Base-by-base conservation (phyloP, 1,140 invertebrate genomes). In the Anoplolepis gracilipes region DNA sequence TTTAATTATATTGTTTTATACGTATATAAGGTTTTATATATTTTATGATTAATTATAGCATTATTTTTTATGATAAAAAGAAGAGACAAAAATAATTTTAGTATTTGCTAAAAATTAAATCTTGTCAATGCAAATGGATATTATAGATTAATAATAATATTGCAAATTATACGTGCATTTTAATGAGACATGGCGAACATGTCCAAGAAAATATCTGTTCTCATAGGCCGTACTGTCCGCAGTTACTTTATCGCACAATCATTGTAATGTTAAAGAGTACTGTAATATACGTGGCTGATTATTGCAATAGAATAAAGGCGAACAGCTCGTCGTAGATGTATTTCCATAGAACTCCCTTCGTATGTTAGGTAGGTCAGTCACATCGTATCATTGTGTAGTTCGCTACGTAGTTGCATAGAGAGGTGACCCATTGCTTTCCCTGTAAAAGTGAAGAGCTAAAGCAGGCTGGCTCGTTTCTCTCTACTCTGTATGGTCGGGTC, bases 391-490 rank as follows among this genome's bases (percentile, higher is more conserved):
- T 19, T 59, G 76, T 65, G 30, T 84, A 79, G 78, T 89, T 87
- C 72, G 84, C 67, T 65, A 79, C 84, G 85, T 87, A 78, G 79
- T 82, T 79, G 64, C 77, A 55, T 76, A 85, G 84, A 61, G 85
- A 61, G 22, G 67, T 88, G 91, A 90, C 85, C 88, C 86, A 85
- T 90, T 91, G 90, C 90, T 91, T 89, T 88, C 88, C 90, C 92
- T 79, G 86, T 87, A 84, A 91, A 91, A 91, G 91, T 90, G 86
- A 92, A 91, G 92, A 93, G 86, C 79, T 91, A 91, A 93, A 92
- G 91, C 90, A 92, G 90, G 92, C 92, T 93, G 86, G 90, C 91
- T 93, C 90, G 76, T 93, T 93, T 92, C 90, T 93, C 90, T 89
- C 87, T 86, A 87, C 78, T 93, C 85, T 87, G 92, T 92, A 92